Evolutionary conservation across 1,140 invertebrate species (phyloP).

Genomic region (Panulirus ornatus): DNA sequence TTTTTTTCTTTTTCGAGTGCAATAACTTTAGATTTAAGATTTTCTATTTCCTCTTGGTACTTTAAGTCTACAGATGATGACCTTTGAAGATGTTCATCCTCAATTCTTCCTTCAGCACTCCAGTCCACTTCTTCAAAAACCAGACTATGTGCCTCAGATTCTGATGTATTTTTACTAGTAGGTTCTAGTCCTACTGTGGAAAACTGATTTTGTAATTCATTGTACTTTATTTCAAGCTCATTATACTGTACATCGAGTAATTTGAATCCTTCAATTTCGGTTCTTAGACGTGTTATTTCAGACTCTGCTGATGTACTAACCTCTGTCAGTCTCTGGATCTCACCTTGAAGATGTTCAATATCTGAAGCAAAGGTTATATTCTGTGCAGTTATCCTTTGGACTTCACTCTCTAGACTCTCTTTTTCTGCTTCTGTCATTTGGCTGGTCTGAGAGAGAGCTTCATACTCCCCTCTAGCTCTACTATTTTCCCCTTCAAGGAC

Average conservation of each 20-base stretch:
- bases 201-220: conserved; percentile 55
- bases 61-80: conserved; percentile 63
- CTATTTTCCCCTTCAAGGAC: conserved; percentile 68
- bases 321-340: conserved; percentile 72
- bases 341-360: conserved; percentile 61
- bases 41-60: conserved; percentile 69
- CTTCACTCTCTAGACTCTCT: conserved; percentile 72
- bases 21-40: conserved; percentile 70
- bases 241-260: conserved; percentile 54
- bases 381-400: conserved; percentile 63
- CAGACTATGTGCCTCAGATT: conserved; percentile 45
- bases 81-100: conserved; percentile 68
- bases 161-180: conserved; percentile 30
- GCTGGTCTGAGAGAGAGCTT: conserved; percentile 63
- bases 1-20: conserved; percentile 73
- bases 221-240: conserved; percentile 62
- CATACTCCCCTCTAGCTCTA: conserved; percentile 65
- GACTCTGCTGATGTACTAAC: conserved; percentile 68
- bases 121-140: conserved; percentile 72
- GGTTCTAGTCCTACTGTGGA: conserved; percentile 25
- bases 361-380: conserved; percentile 60
- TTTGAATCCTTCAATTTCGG: conserved; percentile 61
- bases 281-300: conserved; percentile 61
- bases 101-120: conserved; percentile 70
- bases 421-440: conserved; percentile 74